Conservation (phyloP, 2,888 invertebrate genomes). For the Galerucella calmariensis region DNA sequence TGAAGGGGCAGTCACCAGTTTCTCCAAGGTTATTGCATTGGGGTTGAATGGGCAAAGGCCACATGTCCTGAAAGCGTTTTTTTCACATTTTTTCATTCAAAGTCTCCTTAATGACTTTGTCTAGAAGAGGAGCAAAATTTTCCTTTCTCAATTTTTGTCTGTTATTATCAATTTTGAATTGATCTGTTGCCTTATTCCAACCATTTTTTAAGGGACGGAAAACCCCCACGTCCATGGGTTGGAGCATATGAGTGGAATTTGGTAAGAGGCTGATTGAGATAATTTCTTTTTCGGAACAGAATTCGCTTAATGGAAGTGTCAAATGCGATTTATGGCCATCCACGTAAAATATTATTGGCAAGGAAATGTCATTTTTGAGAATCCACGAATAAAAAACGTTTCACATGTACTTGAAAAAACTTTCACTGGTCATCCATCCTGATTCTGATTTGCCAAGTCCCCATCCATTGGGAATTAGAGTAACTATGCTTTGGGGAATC, state of each 20-base stretch:
- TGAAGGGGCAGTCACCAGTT: conserved; percentile 6
- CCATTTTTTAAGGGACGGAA: conserved; percentile 21
- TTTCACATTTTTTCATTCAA: conserved; percentile 20
- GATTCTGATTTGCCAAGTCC: no score
- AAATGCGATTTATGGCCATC: conserved; percentile 22
- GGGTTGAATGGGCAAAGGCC: conserved; percentile 15
- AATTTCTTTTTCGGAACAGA: conserved; percentile 22
- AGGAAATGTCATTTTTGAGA: no score
- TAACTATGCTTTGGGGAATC: no score
- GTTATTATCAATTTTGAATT: conserved; percentile 25
- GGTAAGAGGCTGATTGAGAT: conserved; percentile 25
- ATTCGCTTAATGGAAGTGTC: conserved; percentile 22
- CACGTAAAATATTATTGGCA: conserved; percentile 5
- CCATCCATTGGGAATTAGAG: no score
- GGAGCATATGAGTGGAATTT: conserved; percentile 23
- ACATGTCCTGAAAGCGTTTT: conserved; percentile 30
- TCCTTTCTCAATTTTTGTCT: conserved; percentile 20
- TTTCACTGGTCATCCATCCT: no score
- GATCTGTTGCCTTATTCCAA: conserved; percentile 27
- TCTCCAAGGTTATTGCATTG: conserved; percentile 8
- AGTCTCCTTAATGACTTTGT: conserved; percentile 13
- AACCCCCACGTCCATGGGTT: conserved; percentile 30
- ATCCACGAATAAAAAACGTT: no score
- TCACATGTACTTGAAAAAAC: no score
- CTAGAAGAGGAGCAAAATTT: conserved; percentile 32